Percentiles rank a stretch among this genome's conserved stretches.
Conservation (phyloP, 2,888 invertebrate species). For the Aspidapion aeneum region DNA sequence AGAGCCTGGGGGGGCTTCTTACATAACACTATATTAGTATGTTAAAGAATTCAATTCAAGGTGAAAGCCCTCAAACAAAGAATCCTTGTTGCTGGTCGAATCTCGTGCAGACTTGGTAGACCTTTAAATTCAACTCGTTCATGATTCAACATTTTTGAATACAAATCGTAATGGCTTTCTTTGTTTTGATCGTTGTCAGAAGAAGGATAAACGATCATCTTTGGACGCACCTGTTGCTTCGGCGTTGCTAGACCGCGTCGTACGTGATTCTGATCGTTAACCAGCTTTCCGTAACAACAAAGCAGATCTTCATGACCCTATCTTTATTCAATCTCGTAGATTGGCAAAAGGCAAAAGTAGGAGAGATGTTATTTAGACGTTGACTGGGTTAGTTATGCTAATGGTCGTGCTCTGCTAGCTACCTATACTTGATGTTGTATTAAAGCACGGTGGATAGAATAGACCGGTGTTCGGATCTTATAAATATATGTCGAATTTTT, state of each 20-base stretch:
- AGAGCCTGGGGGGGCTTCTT: background rate
- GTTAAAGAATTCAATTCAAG: background rate
- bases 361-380: background rate
- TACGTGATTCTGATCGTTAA: background rate
- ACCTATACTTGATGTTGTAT: no score
- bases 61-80: background rate
- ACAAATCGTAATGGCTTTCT: background rate
- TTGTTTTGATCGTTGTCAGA: background rate
- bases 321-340: background rate
- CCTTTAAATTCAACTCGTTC: background rate
- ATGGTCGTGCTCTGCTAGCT: background rate
- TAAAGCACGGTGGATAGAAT: no score
- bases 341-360: background rate
- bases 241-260: background rate
- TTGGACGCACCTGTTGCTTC: background rate
- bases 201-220: background rate
- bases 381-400: background rate
- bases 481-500: no score
- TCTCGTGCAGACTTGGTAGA: no score
- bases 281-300: background rate
- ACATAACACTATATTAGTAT: background rate
- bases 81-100: background rate
- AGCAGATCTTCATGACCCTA: background rate
- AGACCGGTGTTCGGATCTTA: no score
- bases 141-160: background rate